Base-by-base conservation (phyloP, 53 echinoderm and acorn worm species). In the Paracentrotus lividus region DNA sequence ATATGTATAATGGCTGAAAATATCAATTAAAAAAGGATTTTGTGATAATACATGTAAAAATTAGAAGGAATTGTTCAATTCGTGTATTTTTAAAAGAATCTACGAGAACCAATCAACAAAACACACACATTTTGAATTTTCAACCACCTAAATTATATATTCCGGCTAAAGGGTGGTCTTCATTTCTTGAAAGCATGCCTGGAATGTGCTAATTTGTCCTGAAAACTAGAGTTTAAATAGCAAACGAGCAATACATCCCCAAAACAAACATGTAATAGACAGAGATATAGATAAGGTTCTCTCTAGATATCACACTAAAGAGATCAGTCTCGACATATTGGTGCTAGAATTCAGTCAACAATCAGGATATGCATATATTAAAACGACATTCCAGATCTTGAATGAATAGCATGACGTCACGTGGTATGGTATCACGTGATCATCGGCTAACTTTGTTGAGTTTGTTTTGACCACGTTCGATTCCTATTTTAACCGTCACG, bases 181-280 rank as follows among this genome's bases (percentile, higher is more conserved):
- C 10, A n/a, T 90, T 90, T 54, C 40, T 68, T 31, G 1, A 34
- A 53, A 90, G 75, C 51, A 49, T 45, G 69, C 24, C 69, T 44
- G 90, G 90, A 69, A 90, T 90, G 90, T 90, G 69, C 67, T 69
- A 90, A 90, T 90, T 90, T 90, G 75, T 72, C 90, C 20, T 45
- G 16, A 75, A 90, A 90, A 69, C 3, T 14, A 1, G 54, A 47
- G 49, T 72, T 51, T 89, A 64, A 72, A 72, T 61, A 56, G 27
- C 68, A 72, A 68, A 90, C 24, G 67, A 90, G 90, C 90, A 49
- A 90, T 69, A 66, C 90, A 90, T 90, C 72, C 21, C 42, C 27
- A 61, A 38, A 5, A 16, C 52, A 90, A 90, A 90, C 90, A 90
- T 32, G 72, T 8, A 10, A 65, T n/a, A 43, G 90, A 65, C 67